Evolutionary conservation across 2,113 vertebrate species (phyloP), one percentile per base, ranked within the genome.

Genomic region (cattle (Bos taurus)): DNA sequence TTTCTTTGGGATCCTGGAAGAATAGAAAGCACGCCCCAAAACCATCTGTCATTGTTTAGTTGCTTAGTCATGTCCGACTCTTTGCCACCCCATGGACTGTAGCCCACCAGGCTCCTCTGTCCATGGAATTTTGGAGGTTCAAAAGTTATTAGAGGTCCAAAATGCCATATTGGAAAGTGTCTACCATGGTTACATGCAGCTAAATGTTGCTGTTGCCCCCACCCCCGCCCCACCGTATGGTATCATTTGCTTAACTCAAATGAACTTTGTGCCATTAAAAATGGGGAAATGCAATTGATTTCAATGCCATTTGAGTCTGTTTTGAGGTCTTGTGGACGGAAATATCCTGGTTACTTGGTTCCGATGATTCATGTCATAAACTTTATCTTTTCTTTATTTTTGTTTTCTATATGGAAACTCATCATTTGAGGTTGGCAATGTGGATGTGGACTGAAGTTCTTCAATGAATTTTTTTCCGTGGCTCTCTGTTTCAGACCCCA

Each of bases 361-460:
- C 89, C 33, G 95, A 95, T 98, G 98, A 98, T 94, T 98, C 98
- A 98, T 89, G 74, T 78, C 93, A 90, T 67, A 96, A 96, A 97
- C 93, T 98, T 98, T 98, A 98, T 98, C 98, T 98, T 97, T 97
- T 98, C 98, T 84, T 98, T 98, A 97, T 97, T 98, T 98, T 98
- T 98, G 95, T 97, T 98, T 98, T 98, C 95, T 96, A 90, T 97
- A 97, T 96, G 95, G 95, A 97, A 98, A 98, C 97, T 98, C 94
- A 98, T 97, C 96, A 97, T 98, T 98, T 98, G 98, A 97, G 98
- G 98, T 98, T 97, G 85, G 92, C 96, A 96, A 54, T 28, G 88
- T 96, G 97, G 86, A 98, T 95, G 84, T 87, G 95, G 87, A 92
- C 94, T 92, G 81, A 60, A 95, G 91, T 96, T 97, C 96, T 97